Conservation (phyloP, 2,113 vertebrate species). For the Chinchilla lanigera region DNA sequence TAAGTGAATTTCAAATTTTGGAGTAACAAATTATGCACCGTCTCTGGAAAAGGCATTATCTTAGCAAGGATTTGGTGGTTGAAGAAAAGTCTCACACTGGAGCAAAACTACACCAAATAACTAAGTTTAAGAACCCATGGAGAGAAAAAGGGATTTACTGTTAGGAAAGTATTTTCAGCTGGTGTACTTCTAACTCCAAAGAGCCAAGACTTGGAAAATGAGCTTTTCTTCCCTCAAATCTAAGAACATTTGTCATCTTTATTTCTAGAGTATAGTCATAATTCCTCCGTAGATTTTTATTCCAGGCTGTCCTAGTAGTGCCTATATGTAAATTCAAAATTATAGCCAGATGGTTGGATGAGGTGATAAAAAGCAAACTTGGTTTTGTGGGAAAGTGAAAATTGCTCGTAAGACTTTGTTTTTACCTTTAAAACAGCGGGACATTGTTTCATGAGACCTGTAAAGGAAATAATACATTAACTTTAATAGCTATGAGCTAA, state of each 20-base stretch:
- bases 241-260: conserved; percentile 76
- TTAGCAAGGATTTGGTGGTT: conserved; percentile 39
- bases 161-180: conserved; percentile 77
- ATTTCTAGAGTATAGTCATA: conserved; percentile 72
- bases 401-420: conserved; percentile 74
- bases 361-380: conserved; percentile 75
- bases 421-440: conserved; percentile 78
- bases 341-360: conserved; percentile 69
- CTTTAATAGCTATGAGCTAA: conserved; percentile 68
- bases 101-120: conserved; percentile 52
- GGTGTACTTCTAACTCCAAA: conserved; percentile 40
- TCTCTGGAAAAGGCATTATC: conserved; percentile 72
- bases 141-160: conserved; percentile 48
- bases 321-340: conserved; percentile 79
- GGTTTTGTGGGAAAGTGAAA: conserved; percentile 75
- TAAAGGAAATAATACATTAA: conserved; percentile 77
- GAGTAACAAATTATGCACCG: not conserved
- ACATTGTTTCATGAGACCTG: conserved; percentile 72
- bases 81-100: conserved; percentile 58
- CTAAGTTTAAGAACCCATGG: conserved; percentile 16
- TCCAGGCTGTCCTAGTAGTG: conserved; percentile 63
- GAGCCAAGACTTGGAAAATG: conserved; percentile 69
- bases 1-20: conserved; percentile 53
- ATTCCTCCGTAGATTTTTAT: conserved; percentile 74
- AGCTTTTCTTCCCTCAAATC: conserved; percentile 63